These are phyloP conservation scores for Neolamprologus variostigma DNA, from an alignment of 2,113 vertebrate genomes.

Conservation along the genomic window DNA sequence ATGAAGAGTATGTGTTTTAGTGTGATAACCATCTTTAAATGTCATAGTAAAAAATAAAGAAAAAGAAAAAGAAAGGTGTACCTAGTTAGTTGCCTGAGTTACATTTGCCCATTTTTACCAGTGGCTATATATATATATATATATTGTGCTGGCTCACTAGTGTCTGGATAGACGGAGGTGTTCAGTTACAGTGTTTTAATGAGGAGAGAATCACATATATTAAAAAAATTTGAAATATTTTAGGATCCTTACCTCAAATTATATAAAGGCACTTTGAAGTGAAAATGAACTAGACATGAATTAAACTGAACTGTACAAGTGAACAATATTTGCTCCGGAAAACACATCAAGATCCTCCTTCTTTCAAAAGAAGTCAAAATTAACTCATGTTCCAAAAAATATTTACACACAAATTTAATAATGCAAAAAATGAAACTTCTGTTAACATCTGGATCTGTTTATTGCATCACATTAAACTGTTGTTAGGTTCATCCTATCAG, in stretches of 20 bases:
- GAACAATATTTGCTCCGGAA: background rate
- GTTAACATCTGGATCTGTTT: conserved; percentile 40
- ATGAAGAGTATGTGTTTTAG: background rate
- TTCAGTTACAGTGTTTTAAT: background rate
- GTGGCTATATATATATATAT: background rate
- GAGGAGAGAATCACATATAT: background rate
- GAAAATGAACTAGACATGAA: background rate
- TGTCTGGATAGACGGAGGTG: fast-evolving
- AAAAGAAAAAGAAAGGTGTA: background rate
- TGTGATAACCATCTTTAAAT: background rate
- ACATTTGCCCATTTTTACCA: background rate
- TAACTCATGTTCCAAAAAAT: background rate
- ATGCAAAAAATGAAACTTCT: background rate
- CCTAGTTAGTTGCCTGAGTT: background rate
- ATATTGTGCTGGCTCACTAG: background rate
- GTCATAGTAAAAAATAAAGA: background rate
- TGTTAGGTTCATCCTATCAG: conserved; percentile 50
- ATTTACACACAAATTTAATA: background rate
- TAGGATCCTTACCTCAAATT: background rate
- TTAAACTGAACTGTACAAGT: background rate
- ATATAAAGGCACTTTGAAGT: background rate
- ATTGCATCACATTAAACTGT: conserved; percentile 52
- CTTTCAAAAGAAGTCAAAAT: background rate
- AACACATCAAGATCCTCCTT: background rate
- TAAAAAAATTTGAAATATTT: fast-evolving